Evolutionary conservation across 2,797 vertebrate species (phyloP).

Genomic region (Eremophila alpestris): DNA sequence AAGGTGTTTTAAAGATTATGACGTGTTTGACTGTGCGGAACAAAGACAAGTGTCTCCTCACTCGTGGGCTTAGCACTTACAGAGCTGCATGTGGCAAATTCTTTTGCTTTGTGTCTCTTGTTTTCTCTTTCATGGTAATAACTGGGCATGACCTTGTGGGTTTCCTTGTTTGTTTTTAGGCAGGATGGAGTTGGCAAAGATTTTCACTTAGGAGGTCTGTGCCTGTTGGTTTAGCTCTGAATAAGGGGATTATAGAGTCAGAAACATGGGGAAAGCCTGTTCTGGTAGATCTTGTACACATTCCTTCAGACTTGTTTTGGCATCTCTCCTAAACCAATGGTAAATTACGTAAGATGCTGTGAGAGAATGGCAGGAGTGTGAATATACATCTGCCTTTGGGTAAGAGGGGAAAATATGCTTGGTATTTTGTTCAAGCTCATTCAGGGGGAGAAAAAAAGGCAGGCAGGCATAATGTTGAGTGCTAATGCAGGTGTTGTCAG

Average conservation of each 20-base stretch:
- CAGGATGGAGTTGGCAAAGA: neutral
- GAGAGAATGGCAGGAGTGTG: neutral
- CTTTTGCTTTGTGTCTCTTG: conserved; percentile 35
- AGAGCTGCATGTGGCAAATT: neutral
- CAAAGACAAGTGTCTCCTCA: neutral
- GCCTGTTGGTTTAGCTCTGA: neutral
- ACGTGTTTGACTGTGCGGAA: neutral
- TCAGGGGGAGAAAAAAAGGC: neutral
- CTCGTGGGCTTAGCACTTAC: neutral
- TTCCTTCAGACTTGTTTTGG: neutral
- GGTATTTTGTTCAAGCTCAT: neutral
- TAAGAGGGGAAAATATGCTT: neutral
- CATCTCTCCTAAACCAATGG: neutral
- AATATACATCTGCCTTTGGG: neutral
- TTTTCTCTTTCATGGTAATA: conserved; percentile 15
- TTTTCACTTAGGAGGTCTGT: neutral
- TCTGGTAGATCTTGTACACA: neutral
- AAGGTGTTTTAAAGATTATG: neutral
- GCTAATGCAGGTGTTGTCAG: neutral
- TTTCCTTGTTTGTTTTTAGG: conserved; percentile 49
- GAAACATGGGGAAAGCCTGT: neutral
- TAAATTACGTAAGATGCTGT: conserved; percentile 13
- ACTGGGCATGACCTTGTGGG: conserved; percentile 7
- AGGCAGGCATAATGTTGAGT: neutral
- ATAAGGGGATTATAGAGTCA: conserved; percentile 6